Evolutionary conservation across 2,797 vertebrate genomes (phyloP).

Genomic region (Siniperca scherzeri): DNA sequence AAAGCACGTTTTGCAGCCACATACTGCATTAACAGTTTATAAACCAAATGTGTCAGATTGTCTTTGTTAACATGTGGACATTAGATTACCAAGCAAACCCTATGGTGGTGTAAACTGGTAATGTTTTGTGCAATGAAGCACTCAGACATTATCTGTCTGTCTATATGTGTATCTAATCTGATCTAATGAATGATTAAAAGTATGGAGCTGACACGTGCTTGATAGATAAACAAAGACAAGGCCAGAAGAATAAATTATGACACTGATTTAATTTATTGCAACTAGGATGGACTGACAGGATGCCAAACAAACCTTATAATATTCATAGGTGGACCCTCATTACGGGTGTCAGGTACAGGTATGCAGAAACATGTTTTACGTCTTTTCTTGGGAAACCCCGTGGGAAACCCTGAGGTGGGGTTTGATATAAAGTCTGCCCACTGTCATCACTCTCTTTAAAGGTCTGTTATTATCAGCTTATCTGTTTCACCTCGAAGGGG

Average conservation of each 20-base stretch:
- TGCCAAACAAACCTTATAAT: background rate
- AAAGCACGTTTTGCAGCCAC: slow-evolving; percentile 41
- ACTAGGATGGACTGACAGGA: background rate
- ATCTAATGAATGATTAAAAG: background rate
- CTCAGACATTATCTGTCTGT: background rate
- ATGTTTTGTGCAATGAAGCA: slow-evolving; percentile 23
- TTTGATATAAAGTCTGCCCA: slow-evolving; percentile 34
- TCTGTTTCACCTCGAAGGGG: slow-evolving; percentile 16
- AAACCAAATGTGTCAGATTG: slow-evolving; percentile 35
- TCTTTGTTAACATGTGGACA: slow-evolving; percentile 45
- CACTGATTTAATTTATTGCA: background rate
- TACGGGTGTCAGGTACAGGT: slow-evolving; percentile 15
- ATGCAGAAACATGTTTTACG: background rate
- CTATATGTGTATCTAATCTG: background rate
- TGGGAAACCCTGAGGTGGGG: slow-evolving; percentile 12
- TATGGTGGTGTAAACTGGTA: slow-evolving; percentile 25
- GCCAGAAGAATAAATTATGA: background rate
- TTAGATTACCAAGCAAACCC: background rate
- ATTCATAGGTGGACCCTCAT: background rate
- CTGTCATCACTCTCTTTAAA: slow-evolving; percentile 47
- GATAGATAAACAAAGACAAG: background rate
- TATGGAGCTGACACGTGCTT: background rate
- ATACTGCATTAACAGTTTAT: slow-evolving; percentile 16
- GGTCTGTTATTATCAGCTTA: slow-evolving; percentile 27
- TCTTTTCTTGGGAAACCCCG: slow-evolving; percentile 6